Base-by-base conservation (phyloP, 2,888 invertebrate genomes). In the Choreutis nemorana region DNA sequence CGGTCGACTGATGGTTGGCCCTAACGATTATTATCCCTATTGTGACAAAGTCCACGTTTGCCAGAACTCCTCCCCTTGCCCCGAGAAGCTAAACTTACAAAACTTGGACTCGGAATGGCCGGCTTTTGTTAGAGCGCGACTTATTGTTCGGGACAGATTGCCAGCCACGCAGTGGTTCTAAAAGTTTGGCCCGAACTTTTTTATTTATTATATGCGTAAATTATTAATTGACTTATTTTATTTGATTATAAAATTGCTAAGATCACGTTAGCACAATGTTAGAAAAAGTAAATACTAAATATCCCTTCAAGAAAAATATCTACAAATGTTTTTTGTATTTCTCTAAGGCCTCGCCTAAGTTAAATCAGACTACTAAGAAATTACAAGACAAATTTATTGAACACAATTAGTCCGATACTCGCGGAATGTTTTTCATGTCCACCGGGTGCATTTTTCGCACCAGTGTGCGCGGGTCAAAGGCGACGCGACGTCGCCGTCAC, bases 71-170 rank as follows among this genome's bases (percentile, higher is more conserved):
- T 63, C n/a, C n/a, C n/a, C n/a, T n/a, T n/a, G n/a, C n/a, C n/a
- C 59, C 45, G 55, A 65, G 72, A 71, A 73, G 70, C 73, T 68
- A 63, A 73, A 71, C 73, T 75, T 71, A 72, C 77, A 72, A 75
- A 78, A 77, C 71, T 78, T 75, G 70, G 67, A 72, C 72, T 77
- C 67, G 75, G 65, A 77, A 78, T 73, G 68, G 75, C 62, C 65
- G 62, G 77, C 77, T 73, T 77, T 78, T 78, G 77, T 78, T 70
- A 60, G 64, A 62, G 61, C 64, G 59, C 63, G 70, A 77, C 75
- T 73, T 78, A 77, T 77, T 78, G 77, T 78, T 75, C 68, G 63
- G 64, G 71, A 75, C 73, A 77, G 77, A 77, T 78, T 75, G 77
- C 63, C 48, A 24, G 14, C 14, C 26, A 61, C 62, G 46, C 48